phyloP scores from a whole-genome alignment of 1,140 invertebrate genomes.

The Lasioglossum baleicum region DNA sequence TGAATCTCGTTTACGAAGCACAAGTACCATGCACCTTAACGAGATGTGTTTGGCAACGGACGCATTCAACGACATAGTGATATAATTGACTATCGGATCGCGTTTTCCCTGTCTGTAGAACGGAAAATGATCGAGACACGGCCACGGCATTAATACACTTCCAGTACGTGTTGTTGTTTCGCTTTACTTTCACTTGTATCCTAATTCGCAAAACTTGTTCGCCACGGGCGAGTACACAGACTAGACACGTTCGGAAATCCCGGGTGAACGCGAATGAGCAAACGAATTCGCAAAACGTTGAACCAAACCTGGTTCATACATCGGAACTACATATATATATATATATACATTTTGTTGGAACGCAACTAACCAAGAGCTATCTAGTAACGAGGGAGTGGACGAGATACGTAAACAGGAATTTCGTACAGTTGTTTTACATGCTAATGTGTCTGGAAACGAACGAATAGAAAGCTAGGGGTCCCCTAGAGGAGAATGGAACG shows the following conservation, averaged over 20 bases:
- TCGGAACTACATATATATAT: too few relatives aligned
- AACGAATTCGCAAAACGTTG: too few relatives aligned
- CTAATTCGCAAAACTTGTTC: not conserved
- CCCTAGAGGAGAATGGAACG: constrained; percentile 14
- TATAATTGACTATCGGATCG: constrained; percentile 65
- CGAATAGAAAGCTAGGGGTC: constrained; percentile 8
- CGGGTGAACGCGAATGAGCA: too few relatives aligned
- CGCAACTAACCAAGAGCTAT: not conserved
- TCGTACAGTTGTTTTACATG: not conserved
- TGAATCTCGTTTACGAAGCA: constrained; percentile 52
- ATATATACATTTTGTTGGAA: too few relatives aligned
- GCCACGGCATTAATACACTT: not conserved
- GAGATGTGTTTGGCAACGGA: constrained; percentile 56
- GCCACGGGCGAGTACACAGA: not conserved
- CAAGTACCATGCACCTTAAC: constrained; percentile 37
- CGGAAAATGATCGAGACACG: not conserved
- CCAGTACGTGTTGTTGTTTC: not conserved
- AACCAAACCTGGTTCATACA: too few relatives aligned
- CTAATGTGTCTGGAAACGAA: constrained; percentile 12
- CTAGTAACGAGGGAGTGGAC: constrained; percentile 1
- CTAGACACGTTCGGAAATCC: too few relatives aligned
- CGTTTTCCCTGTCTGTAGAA: not conserved
- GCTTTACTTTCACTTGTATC: not conserved
- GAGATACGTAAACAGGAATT: constrained; percentile 6
- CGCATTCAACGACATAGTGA: constrained; percentile 46